Evolutionary conservation across 2,888 invertebrate species (phyloP).

Genomic region (Orthosia cruda): DNA sequence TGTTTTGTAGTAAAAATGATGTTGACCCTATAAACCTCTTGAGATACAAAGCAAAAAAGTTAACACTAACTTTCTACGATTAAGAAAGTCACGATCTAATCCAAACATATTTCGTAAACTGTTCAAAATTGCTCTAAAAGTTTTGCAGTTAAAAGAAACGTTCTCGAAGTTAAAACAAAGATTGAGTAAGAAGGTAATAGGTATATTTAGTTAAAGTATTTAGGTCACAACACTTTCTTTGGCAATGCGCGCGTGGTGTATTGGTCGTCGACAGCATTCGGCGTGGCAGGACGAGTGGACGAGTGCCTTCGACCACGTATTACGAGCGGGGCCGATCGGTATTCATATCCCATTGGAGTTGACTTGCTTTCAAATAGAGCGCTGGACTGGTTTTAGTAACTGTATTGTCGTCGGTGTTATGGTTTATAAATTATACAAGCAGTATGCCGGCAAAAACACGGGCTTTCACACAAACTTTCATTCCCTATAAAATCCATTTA

Average conservation of each 20-base stretch:
- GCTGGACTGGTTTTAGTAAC: constrained; percentile 17
- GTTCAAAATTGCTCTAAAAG: neutral
- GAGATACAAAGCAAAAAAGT: neutral
- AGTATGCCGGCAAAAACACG: no score
- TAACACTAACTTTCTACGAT: neutral
- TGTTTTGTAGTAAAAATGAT: neutral
- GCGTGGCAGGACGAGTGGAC: constrained; percentile 26
- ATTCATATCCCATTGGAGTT: constrained; percentile 27
- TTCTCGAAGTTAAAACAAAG: constrained; percentile 21
- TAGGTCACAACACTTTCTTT: constrained; percentile 56
- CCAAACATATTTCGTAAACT: neutral
- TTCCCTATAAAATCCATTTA: no score
- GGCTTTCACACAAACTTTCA: no score
- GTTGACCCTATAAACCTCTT: neutral
- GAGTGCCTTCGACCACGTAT: constrained; percentile 18
- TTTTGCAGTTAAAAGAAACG: neutral
- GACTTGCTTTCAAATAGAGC: constrained; percentile 35
- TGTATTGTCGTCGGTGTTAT: neutral
- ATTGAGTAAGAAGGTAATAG: neutral
- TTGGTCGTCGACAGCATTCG: constrained; percentile 11
- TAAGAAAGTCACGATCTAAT: neutral
- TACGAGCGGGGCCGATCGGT: neutral
- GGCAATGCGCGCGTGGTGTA: constrained; percentile 32
- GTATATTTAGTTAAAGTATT: constrained; percentile 17
- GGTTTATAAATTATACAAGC: neutral